Conservation (phyloP, 2,797 vertebrate genomes). For the Prunella strophiata region DNA sequence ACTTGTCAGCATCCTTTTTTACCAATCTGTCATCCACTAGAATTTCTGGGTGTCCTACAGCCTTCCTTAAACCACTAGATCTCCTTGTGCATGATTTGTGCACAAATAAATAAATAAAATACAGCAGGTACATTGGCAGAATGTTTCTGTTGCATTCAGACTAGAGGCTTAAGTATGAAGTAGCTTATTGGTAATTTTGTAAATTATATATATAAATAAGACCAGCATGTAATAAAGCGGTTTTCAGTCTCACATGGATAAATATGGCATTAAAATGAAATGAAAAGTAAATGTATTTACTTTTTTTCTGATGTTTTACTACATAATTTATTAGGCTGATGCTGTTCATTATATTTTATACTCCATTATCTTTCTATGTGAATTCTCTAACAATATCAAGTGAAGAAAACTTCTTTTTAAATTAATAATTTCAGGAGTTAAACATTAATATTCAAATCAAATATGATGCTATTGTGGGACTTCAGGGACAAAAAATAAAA, state of each 20-base stretch:
- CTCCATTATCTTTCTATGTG: background rate
- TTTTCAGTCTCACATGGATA: conserved; percentile 13
- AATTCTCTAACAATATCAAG: conserved; percentile 15
- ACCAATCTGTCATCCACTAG: background rate
- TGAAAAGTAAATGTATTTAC: background rate
- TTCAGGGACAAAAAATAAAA: background rate
- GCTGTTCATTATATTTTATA: conserved; percentile 2
- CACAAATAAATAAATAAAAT: background rate
- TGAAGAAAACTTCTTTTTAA: conserved; percentile 20
- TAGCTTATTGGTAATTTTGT: background rate
- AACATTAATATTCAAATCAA: conserved; percentile 62
- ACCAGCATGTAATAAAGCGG: background rate
- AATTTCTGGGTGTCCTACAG: background rate
- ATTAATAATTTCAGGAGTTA: conserved; percentile 2
- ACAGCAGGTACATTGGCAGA: background rate
- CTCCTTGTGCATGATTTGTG: background rate
- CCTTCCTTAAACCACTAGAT: background rate
- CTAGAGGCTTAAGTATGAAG: background rate
- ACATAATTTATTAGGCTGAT: conserved; percentile 33
- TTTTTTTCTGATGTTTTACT: background rate
- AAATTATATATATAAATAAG: background rate
- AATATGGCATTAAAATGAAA: conserved; percentile 1
- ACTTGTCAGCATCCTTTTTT: background rate
- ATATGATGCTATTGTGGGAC: conserved; percentile 9
- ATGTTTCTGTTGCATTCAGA: background rate